Evolutionary conservation across 2,888 invertebrate genomes (phyloP), one percentile per base, ranked within the genome.

Genomic region (Aphidoletes aphidimyza): DNA sequence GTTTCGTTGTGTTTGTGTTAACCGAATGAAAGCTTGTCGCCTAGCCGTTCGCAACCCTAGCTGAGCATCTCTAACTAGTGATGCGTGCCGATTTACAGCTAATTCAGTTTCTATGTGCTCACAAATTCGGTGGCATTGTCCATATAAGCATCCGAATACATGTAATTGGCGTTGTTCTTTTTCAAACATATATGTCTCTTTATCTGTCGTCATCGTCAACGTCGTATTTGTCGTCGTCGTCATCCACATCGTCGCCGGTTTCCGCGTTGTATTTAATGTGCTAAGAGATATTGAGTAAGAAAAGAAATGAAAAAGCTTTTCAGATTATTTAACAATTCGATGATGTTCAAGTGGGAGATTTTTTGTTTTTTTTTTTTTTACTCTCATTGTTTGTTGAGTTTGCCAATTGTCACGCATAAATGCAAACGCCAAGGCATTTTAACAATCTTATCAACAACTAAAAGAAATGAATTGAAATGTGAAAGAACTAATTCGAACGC

Each of bases 281-380:
- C 47, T 47, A 47, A 26, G 54, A 54, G 54, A 54, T n/a, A 26
- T 54, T 54, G 26, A 26, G 54, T 26, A 54, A 3, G n/a, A n/a
- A n/a, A n/a, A n/a, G n/a, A n/a, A n/a, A n/a, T n/a, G n/a, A n/a
- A 54, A 26, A 54, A 26, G 54, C 54, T 54, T 54, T 54, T 54
- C 54, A 54, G 26, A 26, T 54, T 54, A 54, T 54, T 54, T 54
- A 54, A 2, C 54, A 17, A 26, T 26, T 54, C 54, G 54, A 26
- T 54, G 54, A 54, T n/a, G n/a, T n/a, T n/a, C n/a, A n/a, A 54
- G 26, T 54, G 22, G 22, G 26, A 54, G 54, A 54, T n/a, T n/a
- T n/a, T n/a, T n/a, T n/a, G n/a, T n/a, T n/a, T n/a, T n/a, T n/a
- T n/a, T n/a, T n/a, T n/a, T n/a, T n/a, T n/a, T n/a, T n/a, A n/a